Percentiles rank a stretch among this genome's conserved stretches.
These are phyloP conservation scores for Papilio xuthus DNA, from an alignment of 1,140 invertebrate genomes.

Conservation along the genomic window DNA sequence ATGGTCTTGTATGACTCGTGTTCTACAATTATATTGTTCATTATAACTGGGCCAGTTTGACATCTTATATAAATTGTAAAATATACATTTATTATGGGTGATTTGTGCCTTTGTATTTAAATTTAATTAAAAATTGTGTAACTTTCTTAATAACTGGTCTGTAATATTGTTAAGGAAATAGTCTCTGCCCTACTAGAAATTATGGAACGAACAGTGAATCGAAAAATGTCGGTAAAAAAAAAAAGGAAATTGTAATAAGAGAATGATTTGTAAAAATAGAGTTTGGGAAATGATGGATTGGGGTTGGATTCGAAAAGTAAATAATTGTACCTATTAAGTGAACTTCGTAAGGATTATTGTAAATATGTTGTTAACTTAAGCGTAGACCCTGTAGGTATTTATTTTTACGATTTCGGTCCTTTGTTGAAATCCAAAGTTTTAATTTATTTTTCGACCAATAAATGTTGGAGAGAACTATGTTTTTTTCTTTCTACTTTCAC, in stretches of 20 bases:
- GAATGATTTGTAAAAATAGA: constrained; percentile 69
- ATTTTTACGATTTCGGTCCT: constrained; percentile 79
- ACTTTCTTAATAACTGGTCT: neutral
- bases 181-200: constrained; percentile 50
- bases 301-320: constrained; percentile 55
- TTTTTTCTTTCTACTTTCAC: constrained; percentile 53
- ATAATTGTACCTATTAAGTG: constrained; percentile 72
- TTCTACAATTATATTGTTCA: neutral
- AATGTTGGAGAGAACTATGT: constrained; percentile 79
- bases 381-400: constrained; percentile 78
- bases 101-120: neutral
- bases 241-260: constrained; percentile 60
- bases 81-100: neutral
- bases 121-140: neutral
- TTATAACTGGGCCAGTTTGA: neutral
- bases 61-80: neutral
- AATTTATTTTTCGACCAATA: constrained; percentile 82
- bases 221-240: constrained; percentile 15
- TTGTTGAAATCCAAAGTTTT: constrained; percentile 80
- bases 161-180: neutral
- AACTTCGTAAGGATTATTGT: constrained; percentile 62
- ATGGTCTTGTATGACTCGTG: constrained; percentile 1
- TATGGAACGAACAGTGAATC: constrained; percentile 53
- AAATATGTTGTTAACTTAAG: constrained; percentile 76
- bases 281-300: constrained; percentile 41